Conservation (phyloP, 2,113 vertebrate genomes). For the Syrmaticus mikado region DNA sequence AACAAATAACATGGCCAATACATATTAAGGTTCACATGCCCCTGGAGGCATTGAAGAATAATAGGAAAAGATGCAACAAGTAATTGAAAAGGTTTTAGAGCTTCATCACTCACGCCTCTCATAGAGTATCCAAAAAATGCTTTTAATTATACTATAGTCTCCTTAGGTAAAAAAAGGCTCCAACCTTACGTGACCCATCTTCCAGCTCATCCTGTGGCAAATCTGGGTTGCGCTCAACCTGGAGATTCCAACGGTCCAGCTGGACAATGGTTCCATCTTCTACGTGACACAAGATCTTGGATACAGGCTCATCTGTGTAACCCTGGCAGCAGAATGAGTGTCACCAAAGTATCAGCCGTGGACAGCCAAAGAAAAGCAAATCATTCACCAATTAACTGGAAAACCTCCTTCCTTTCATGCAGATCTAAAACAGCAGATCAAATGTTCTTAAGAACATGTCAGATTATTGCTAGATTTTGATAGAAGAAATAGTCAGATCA, state of each 20-base stretch:
- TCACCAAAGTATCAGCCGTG: neutral
- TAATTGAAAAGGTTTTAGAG: neutral
- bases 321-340: conserved; percentile 67
- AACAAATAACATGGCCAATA: neutral
- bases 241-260: conserved; percentile 86
- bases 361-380: neutral
- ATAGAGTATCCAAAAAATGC: neutral
- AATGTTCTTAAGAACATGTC: neutral
- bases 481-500: neutral
- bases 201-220: conserved; percentile 82
- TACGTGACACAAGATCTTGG: conserved; percentile 86
- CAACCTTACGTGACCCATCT: conserved; percentile 84
- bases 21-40: neutral
- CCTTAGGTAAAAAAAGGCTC: neutral
- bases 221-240: conserved; percentile 84
- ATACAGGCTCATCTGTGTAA: conserved; percentile 85
- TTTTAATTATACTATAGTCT: neutral
- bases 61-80: neutral
- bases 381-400: neutral
- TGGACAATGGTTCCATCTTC: conserved; percentile 87
- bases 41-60: neutral
- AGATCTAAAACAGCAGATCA: neutral
- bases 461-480: neutral
- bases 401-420: neutral
- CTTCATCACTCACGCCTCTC: neutral